Percentiles rank a stretch among this genome's conserved stretches.
These are phyloP conservation scores for Oncopeltus fasciatus DNA, from an alignment of 1,140 invertebrate species.

Conservation along the genomic window DNA sequence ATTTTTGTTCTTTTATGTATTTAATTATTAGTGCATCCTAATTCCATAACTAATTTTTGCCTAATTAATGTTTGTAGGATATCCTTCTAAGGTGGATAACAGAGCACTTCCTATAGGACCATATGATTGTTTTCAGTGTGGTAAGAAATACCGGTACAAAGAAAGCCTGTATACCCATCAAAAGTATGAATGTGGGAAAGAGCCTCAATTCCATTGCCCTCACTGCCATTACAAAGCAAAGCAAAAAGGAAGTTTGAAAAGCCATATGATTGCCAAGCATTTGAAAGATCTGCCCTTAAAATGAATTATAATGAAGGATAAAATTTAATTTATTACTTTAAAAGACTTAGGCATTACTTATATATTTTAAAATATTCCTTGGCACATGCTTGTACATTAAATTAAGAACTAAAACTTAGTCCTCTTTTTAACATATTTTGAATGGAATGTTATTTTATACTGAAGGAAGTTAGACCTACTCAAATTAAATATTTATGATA, in stretches of 20 bases:
- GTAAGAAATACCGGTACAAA: constrained; percentile 7
- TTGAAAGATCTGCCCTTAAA: neutral
- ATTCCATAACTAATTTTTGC: too few relatives aligned
- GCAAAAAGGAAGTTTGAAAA: constrained; percentile 37
- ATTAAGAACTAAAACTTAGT: too few relatives aligned
- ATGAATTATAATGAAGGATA: neutral
- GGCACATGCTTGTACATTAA: too few relatives aligned
- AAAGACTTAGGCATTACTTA: too few relatives aligned
- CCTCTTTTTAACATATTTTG: too few relatives aligned
- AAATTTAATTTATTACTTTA: too few relatives aligned
- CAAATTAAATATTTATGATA: too few relatives aligned
- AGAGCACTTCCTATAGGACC: neutral
- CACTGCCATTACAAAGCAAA: constrained; percentile 39
- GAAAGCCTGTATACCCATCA: constrained; percentile 28
- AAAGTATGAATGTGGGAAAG: constrained; percentile 32
- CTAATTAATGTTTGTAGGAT: constrained; percentile 33
- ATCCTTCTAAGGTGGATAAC: constrained; percentile 21
- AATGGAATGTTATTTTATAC: too few relatives aligned
- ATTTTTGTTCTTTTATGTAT: too few relatives aligned
- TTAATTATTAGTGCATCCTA: too few relatives aligned
- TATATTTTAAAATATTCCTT: too few relatives aligned
- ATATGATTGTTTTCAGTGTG: constrained; percentile 26
- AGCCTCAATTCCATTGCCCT: constrained; percentile 39
- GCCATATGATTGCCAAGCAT: constrained; percentile 26
- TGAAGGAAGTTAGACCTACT: too few relatives aligned